A percentile compares a stretch with the other conserved stretches of the same genome.
Conservation (phyloP, 2,113 vertebrate genomes). For the Trogon surrucura region DNA sequence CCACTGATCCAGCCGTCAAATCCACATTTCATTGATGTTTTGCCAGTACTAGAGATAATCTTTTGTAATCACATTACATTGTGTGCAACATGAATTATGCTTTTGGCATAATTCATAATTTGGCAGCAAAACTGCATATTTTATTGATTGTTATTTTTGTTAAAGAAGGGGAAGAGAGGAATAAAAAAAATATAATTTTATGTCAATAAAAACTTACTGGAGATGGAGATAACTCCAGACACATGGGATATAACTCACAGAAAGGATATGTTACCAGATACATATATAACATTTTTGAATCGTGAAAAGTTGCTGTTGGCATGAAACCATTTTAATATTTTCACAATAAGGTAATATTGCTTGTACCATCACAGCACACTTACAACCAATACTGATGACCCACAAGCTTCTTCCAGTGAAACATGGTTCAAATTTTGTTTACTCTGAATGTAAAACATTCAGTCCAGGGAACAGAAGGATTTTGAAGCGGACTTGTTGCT, state of each 20-base stretch:
- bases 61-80: slow-evolving; percentile 42
- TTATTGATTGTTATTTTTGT: background rate
- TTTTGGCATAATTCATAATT: background rate
- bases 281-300: background rate
- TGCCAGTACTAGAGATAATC: slow-evolving; percentile 15
- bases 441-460: background rate
- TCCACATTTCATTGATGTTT: background rate
- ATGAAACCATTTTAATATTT: background rate
- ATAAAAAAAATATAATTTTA: background rate
- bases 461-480: background rate
- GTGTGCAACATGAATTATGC: background rate
- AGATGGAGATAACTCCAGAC: slow-evolving; percentile 11
- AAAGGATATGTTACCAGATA: background rate
- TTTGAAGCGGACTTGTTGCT: background rate
- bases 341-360: background rate
- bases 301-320: background rate
- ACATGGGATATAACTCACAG: background rate
- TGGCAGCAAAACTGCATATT: slow-evolving; percentile 15
- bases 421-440: background rate
- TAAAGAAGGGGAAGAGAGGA: background rate
- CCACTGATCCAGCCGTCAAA: no score
- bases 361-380: background rate
- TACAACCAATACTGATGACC: background rate
- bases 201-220: slow-evolving; percentile 36
- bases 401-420: background rate